Evolutionary conservation across 1,140 invertebrate genomes (phyloP).

Genomic region (Centruroides vittatus): DNA sequence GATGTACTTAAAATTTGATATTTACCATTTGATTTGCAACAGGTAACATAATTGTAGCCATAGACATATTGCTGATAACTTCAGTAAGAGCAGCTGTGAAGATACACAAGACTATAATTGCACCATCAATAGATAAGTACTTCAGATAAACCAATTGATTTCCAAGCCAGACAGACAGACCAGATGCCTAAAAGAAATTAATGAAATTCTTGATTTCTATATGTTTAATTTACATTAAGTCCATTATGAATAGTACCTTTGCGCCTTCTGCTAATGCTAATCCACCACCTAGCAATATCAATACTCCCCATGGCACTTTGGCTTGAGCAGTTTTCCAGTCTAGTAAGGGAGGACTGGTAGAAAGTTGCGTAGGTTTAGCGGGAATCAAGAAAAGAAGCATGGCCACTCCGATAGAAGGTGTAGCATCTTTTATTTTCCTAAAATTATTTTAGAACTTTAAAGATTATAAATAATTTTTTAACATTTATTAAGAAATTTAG

Average conservation of each 20-base stretch:
- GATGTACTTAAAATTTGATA: neutral
- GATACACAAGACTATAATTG: constrained; percentile 27
- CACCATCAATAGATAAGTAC: constrained; percentile 24
- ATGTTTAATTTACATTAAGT: too few species aligned
- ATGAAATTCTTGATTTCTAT: too few species aligned
- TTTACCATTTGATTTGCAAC: constrained; percentile 32
- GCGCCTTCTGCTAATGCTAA: constrained; percentile 78
- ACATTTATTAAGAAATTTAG: too few species aligned
- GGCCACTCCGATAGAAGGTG: constrained; percentile 60
- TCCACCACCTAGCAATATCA: constrained; percentile 50
- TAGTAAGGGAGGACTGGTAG: constrained; percentile 18
- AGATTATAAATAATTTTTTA: too few species aligned
- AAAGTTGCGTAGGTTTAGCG: constrained; percentile 33
- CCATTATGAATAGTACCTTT: constrained; percentile 28
- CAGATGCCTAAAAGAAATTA: constrained; percentile 36
- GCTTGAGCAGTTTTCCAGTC: constrained; percentile 29
- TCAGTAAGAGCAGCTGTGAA: constrained; percentile 32
- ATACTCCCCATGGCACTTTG: constrained; percentile 34
- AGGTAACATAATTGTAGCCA: constrained; percentile 34
- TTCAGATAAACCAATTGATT: constrained; percentile 32
- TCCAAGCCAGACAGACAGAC: constrained; percentile 58
- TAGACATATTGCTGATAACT: constrained; percentile 34
- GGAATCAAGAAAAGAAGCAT: constrained; percentile 66
- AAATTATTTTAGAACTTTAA: neutral
- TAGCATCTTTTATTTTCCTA: constrained; percentile 47